A percentile compares a stretch with the other conserved stretches of the same genome.
Evolutionary conservation across 2,888 invertebrate species (phyloP).

Genomic region (Drosophila koepferae): DNA sequence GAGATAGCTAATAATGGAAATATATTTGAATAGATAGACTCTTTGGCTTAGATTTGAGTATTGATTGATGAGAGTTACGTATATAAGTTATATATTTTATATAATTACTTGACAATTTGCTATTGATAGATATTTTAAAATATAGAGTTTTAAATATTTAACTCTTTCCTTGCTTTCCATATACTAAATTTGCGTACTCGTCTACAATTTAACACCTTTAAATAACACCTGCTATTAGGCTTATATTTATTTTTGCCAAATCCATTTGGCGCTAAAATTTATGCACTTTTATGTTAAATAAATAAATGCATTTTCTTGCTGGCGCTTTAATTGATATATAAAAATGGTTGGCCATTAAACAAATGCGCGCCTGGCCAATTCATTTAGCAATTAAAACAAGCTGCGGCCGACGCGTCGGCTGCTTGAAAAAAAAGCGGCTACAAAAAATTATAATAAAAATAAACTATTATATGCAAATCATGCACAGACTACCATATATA

Average conservation of each 20-base stretch:
- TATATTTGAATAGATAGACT: not conserved
- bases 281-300: constrained; percentile 54
- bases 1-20: not conserved
- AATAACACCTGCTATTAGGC: constrained; percentile 35
- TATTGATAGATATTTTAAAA: not conserved
- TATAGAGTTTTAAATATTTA: no score
- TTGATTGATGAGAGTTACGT: no score
- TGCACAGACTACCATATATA: constrained; percentile 11
- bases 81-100: not conserved
- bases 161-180: not conserved
- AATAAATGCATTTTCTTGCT: constrained; percentile 56
- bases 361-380: constrained; percentile 67
- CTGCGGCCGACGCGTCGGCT: constrained; percentile 62
- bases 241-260: constrained; percentile 28
- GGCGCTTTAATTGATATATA: constrained; percentile 79
- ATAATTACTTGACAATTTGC: not conserved
- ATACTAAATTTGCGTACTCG: not conserved
- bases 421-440: constrained; percentile 18
- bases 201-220: constrained; percentile 46
- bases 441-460: constrained; percentile 35
- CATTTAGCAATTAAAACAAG: constrained; percentile 82
- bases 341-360: constrained; percentile 75
- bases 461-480: constrained; percentile 73
- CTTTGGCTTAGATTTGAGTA: no score
- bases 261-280: constrained; percentile 66